Evolutionary conservation across 92 coral and sea anemone genomes (phyloP).

Genomic region (Phenganax marumi): DNA sequence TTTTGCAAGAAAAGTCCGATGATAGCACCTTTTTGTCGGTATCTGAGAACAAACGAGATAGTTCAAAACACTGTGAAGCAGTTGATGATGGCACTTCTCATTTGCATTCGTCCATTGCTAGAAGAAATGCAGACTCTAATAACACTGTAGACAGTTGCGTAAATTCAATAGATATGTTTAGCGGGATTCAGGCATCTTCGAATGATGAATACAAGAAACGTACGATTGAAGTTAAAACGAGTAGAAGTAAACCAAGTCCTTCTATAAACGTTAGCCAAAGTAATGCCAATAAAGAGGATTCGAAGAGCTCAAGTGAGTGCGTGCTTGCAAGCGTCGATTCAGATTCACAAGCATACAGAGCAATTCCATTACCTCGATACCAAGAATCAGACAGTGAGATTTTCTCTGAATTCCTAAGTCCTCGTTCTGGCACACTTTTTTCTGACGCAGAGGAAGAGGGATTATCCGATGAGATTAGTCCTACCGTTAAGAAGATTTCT

Average conservation of each 20-base stretch:
- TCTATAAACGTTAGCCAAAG: not conserved
- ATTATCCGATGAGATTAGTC: not conserved
- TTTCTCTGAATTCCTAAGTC: not conserved
- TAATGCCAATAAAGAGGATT: not conserved
- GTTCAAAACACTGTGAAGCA: no score
- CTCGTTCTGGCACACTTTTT: not conserved
- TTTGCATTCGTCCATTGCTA: no score
- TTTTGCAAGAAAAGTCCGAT: no score
- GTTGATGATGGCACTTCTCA: no score
- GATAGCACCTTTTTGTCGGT: no score
- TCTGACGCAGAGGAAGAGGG: not conserved
- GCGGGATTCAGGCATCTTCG: not conserved
- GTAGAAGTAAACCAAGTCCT: not conserved
- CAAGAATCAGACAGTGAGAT: conserved; percentile 9
- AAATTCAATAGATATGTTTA: not conserved
- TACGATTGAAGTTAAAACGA: not conserved
- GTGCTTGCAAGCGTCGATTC: conserved; percentile 34
- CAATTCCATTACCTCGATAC: conserved; percentile 16
- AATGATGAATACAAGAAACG: not conserved
- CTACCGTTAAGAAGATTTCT: not conserved
- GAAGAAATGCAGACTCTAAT: no score
- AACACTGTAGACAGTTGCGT: no score
- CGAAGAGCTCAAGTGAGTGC: not conserved
- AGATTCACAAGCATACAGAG: conserved; percentile 7
- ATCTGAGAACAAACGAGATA: no score